Evolutionary conservation across 2,888 invertebrate species (phyloP), one percentile per base, ranked within the genome.

Genomic region (Deilephila porcellus): DNA sequence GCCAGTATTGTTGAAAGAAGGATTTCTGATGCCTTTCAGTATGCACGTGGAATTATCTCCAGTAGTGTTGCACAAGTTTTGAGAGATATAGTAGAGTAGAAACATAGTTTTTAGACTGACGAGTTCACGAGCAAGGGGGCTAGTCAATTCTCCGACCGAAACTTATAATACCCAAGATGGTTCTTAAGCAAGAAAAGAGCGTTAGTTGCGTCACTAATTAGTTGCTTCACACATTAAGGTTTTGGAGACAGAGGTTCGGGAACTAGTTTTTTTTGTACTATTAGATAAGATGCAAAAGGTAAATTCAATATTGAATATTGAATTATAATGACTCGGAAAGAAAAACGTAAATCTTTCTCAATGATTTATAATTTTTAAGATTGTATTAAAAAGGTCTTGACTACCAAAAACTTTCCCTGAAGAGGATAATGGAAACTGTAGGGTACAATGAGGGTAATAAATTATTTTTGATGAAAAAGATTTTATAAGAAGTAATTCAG

Each of bases 351-450:
- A 67, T 67, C 67, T 45, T 45, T 4, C 14, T 45, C 25, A 52
- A 67, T 52, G 52, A 67, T 52, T 67, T 20, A 20, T 25, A 67
- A 71, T 53, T 67, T 20, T 25, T 67, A 45, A 64, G 52, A 45
- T 60, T 20, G 4, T 17, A 71, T 70, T 34, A 60, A 56, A 45
- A 11, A 20, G 45, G 19, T 56, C 32, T 32, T 64, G 17, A 56
- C 60, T 59, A 11, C 64, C 52, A n/a, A 53, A 59, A 71, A 71
- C 20, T 71, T 71, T 20, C 5, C 20, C 56, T 59, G n/a, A 59
- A 53, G 59, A 71, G 34, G 19, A 59, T 52, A 71, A 71, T 59
- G 59, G 56, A 64, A 72, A 29, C 60, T 72, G 67, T 52, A 20
- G 62, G 32, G 17, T 32, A 32, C 32, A 64, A 64, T n/a, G 20